phyloP scores from a whole-genome alignment of 2,113 vertebrate genomes.

The Eulacestoma nigropectus region DNA sequence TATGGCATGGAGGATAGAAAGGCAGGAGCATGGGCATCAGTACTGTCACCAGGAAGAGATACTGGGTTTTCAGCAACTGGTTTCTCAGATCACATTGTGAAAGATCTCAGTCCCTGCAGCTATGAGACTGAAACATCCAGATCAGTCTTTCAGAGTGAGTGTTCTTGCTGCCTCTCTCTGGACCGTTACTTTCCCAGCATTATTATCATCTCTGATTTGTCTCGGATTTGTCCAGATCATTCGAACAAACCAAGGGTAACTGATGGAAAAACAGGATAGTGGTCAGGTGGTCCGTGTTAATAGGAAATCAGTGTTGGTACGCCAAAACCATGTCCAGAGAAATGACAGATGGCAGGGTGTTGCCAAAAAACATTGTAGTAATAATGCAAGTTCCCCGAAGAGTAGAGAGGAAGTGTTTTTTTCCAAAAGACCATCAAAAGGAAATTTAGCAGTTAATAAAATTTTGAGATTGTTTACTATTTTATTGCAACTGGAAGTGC shows the following conservation, averaged over 20 bases:
- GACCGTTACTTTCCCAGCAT: not conserved
- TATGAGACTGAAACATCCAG: not conserved
- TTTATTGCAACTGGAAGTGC: constrained; percentile 11
- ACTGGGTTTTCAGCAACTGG: not conserved
- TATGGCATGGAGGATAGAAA: not conserved
- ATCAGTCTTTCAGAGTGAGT: not conserved
- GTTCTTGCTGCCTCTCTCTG: not conserved
- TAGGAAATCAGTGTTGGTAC: not conserved
- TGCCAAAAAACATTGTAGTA: not conserved
- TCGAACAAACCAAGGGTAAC: not conserved
- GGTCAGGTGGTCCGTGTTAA: not conserved
- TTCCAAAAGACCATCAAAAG: not conserved
- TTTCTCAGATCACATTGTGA: not conserved
- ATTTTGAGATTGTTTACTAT: not conserved
- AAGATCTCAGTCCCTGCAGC: not conserved
- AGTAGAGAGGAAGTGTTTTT: not conserved
- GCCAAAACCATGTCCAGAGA: not conserved
- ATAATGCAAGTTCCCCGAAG: not conserved
- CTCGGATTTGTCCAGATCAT: not conserved
- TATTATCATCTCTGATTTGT: not conserved
- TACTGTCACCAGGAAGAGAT: not conserved
- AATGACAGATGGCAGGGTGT: not conserved
- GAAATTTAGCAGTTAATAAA: not conserved
- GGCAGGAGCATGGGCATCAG: not conserved
- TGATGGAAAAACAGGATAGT: not conserved